These are phyloP conservation scores for Drosophila silvestris DNA, from an alignment of 2,888 invertebrate species.

Conservation along the genomic window DNA sequence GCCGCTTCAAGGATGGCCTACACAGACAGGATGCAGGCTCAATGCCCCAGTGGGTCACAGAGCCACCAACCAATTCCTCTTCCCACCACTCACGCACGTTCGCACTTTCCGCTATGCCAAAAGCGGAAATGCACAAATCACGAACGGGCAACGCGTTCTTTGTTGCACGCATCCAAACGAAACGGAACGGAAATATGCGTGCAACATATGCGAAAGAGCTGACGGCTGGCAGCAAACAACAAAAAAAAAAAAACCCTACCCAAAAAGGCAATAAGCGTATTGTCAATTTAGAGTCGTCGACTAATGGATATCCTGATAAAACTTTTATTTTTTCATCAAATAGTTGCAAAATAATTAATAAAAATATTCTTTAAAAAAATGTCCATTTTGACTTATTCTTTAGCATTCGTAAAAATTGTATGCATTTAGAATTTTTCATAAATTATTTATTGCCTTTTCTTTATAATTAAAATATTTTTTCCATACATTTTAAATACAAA, in stretches of 20 bases:
- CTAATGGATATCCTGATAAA: slow-evolving; percentile 11
- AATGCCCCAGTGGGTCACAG: slow-evolving; percentile 7
- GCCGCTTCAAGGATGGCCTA: slow-evolving; percentile 48
- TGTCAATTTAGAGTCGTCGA: background rate
- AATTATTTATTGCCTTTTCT: background rate
- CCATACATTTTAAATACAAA: background rate
- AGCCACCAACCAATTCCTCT: slow-evolving; percentile 8
- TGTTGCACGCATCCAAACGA: slow-evolving; percentile 51
- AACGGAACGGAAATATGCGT: slow-evolving; percentile 69
- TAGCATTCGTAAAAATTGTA: background rate
- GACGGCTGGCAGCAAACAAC: slow-evolving; percentile 44
- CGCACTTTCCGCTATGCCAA: slow-evolving; percentile 44
- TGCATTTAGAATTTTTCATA: background rate
- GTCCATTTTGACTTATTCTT: background rate
- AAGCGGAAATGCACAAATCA: slow-evolving; percentile 76
- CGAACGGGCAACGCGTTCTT: slow-evolving; percentile 40
- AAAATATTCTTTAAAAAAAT: background rate
- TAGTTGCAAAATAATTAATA: background rate
- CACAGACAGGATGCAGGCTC: slow-evolving; percentile 20
- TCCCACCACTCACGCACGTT: slow-evolving; percentile 28
- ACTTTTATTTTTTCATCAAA: background rate
- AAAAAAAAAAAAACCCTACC: background rate
- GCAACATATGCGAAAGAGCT: slow-evolving; percentile 58
- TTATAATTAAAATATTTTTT: background rate
- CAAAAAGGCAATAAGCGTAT: background rate